These are phyloP conservation scores for Sebastes ruberrimus DNA, from an alignment of 2,797 vertebrate genomes.

Conservation along the genomic window DNA sequence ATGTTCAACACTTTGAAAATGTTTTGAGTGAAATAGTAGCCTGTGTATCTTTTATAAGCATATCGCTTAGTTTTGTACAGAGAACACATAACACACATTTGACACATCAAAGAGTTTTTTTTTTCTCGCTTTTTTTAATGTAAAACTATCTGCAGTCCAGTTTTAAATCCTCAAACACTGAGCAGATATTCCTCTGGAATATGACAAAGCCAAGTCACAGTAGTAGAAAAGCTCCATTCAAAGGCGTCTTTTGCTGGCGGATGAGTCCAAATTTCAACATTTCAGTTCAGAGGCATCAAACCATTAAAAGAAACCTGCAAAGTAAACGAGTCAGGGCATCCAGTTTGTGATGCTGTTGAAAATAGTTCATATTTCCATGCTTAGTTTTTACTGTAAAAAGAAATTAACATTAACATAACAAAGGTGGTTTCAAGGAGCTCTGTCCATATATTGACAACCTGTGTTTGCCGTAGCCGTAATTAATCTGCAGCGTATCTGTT, in stretches of 20 bases:
- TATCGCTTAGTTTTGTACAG: neutral
- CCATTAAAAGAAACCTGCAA: constrained; percentile 13
- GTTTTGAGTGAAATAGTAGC: neutral
- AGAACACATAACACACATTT: neutral
- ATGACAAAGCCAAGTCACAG: constrained; percentile 35
- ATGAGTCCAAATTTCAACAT: constrained; percentile 50
- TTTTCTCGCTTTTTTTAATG: constrained; percentile 15
- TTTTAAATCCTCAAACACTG: constrained; percentile 44
- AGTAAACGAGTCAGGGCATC: constrained; percentile 1
- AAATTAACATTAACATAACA: neutral
- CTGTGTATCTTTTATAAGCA: neutral
- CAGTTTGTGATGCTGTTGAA: neutral
- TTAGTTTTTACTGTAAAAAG: neutral
- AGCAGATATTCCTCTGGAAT: constrained; percentile 46
- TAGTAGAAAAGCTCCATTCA: constrained; percentile 46
- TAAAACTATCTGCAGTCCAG: constrained; percentile 34
- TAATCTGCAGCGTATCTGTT: constrained; percentile 4
- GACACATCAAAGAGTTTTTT: neutral
- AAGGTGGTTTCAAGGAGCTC: neutral
- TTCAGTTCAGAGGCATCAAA: constrained; percentile 36
- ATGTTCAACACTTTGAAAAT: neutral
- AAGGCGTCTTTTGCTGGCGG: constrained; percentile 41
- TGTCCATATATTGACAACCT: neutral
- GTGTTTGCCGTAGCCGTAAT: constrained; percentile 6
- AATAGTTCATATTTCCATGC: neutral